Percentiles rank a stretch among this genome's conserved stretches.
phyloP scores from a whole-genome alignment of 2,113 vertebrate species.

The Pseudonaja textilis region DNA sequence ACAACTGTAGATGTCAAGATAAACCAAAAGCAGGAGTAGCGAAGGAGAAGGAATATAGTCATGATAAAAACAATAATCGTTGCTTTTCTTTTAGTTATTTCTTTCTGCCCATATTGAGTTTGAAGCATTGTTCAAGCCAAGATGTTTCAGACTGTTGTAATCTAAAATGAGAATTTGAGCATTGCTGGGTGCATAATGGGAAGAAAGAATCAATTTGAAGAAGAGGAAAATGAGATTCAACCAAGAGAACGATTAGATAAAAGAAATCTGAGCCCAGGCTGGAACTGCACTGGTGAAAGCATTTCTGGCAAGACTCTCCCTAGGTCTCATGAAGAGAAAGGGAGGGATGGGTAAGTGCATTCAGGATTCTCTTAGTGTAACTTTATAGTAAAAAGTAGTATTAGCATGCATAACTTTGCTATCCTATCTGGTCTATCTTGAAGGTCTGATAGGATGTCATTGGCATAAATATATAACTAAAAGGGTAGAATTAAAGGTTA shows the following conservation, averaged over 20 bases:
- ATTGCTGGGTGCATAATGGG: background rate
- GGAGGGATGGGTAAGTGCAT: background rate
- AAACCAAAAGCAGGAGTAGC: background rate
- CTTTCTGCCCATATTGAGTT: background rate
- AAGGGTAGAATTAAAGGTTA: background rate
- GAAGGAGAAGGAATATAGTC: background rate
- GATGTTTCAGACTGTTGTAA: background rate
- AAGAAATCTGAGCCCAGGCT: background rate
- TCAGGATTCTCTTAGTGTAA: background rate
- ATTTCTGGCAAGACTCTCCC: background rate
- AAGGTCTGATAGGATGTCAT: background rate
- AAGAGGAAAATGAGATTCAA: background rate
- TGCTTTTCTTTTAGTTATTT: background rate
- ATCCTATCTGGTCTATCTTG: background rate
- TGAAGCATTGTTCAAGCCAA: background rate
- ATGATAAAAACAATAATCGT: background rate
- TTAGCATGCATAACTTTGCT: background rate
- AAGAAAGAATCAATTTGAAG: background rate
- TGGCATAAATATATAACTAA: background rate
- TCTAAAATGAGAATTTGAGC: background rate
- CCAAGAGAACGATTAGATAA: background rate
- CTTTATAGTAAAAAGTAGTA: background rate
- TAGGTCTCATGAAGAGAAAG: background rate
- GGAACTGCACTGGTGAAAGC: background rate
- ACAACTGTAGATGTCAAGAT: background rate